Conservation (phyloP, 2,888 invertebrate genomes). For the Drosophila multiciliata region DNA sequence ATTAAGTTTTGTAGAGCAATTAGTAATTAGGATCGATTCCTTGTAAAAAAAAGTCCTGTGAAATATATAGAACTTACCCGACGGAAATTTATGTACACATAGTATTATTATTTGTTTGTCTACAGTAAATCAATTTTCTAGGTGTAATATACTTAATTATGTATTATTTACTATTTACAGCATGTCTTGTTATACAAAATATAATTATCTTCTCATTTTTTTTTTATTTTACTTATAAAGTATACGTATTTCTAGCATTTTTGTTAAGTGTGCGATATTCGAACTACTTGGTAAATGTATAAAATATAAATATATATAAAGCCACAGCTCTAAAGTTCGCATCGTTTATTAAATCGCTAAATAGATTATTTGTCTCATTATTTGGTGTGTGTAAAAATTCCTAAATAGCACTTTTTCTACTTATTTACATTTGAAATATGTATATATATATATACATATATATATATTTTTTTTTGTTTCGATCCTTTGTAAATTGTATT, state of each 20-base stretch:
- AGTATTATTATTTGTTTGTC: conserved; percentile 18
- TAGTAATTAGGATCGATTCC: conserved; percentile 26
- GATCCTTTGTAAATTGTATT: conserved; percentile 63
- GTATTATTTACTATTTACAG: conserved; percentile 52
- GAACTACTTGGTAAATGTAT: conserved; percentile 66
- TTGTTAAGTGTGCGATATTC: conserved; percentile 59
- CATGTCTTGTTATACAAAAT: conserved; percentile 58
- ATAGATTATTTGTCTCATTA: conserved; percentile 49
- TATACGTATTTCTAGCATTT: conserved; percentile 46
- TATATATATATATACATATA: conserved; percentile 31
- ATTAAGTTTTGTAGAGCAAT: conserved; percentile 28
- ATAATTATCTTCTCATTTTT: conserved; percentile 12
- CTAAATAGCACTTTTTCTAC: conserved; percentile 65
- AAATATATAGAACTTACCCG: conserved; percentile 38
- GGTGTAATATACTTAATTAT: conserved; percentile 41
- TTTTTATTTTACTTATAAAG: conserved; percentile 33
- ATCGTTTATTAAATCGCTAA: conserved; percentile 50
- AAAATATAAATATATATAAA: conserved; percentile 60
- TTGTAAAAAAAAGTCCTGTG: conserved; percentile 32
- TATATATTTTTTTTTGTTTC: conserved; percentile 28
- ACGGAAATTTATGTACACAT: conserved; percentile 56
- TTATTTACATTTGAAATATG: conserved; percentile 66
- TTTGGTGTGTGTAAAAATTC: conserved; percentile 68
- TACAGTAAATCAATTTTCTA: conserved; percentile 50
- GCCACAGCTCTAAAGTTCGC: conserved; percentile 74